Evolutionary conservation across 2,113 vertebrate genomes (phyloP).

Genomic region (Oceanites oceanicus): DNA sequence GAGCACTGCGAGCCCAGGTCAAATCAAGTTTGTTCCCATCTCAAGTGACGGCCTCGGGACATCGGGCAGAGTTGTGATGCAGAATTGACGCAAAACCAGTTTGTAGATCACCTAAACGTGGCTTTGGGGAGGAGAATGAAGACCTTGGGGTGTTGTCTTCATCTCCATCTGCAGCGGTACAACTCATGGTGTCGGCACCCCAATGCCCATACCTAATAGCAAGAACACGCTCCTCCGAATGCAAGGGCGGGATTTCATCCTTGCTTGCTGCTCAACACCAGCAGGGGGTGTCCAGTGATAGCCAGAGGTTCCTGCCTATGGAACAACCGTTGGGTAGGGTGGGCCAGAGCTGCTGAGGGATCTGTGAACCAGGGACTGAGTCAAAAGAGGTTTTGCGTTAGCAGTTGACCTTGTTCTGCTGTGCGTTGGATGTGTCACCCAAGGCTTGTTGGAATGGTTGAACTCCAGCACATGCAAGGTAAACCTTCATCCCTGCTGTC

Average conservation of each 20-base stretch:
- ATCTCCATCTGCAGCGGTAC: rapidly evolving
- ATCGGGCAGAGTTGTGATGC: rapidly evolving
- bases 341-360: rapidly evolving
- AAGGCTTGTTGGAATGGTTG: neutral
- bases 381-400: neutral
- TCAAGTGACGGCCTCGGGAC: neutral
- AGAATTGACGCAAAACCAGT: neutral
- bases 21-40: neutral
- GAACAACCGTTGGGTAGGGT: neutral
- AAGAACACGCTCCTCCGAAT: rapidly evolving
- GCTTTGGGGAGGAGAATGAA: neutral
- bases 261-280: neutral
- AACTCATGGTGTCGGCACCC: neutral
- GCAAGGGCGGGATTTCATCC: neutral
- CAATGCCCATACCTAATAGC: neutral
- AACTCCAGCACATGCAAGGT: neutral
- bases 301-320: neutral
- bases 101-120: neutral
- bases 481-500: neutral
- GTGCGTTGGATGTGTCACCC: neutral
- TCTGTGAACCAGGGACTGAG: neutral
- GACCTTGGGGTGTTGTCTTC: too few relatives aligned
- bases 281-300: neutral
- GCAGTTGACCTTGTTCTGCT: neutral
- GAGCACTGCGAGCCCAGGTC: rapidly evolving